Base-by-base conservation (phyloP, 2,888 invertebrate species). In the Leptopilina myrica region DNA sequence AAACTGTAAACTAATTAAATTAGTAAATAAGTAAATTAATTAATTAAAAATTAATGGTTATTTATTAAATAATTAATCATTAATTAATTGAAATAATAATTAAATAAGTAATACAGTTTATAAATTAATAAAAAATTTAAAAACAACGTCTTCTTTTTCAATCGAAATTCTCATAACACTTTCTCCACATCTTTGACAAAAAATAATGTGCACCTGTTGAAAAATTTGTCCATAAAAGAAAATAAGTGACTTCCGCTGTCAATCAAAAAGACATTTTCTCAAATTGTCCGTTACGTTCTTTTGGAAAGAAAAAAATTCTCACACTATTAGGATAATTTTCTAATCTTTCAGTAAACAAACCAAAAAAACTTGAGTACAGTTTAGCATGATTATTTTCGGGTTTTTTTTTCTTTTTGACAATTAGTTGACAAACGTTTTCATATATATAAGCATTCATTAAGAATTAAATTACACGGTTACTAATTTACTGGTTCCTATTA, bases 391-490 rank as follows among this genome's bases (percentile, higher is more conserved):
- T 9, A 20, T 33, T n/a, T 56, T 73, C 14, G 26, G 14, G 33
- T 33, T 53, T 40, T 56, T 56, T 56, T 56, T 56, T n/a, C 12
- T 33, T 33, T 33, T 33, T 33, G 33, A 43, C 8, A 56, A 69
- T 69, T 69, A 53, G 53, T 69, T 69, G 26, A 26, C 26, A 11
- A 73, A 56, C 53, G 20, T 73, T 56, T 56, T 73, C 26, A 53
- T 73, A 73, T 0, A 26, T 12, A 56, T 26, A 56, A 33, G 14
- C n/a, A 6, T 12, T 14, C 53, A 67, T 67, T 67, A 67, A 14
- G 33, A 56, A 26, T 73, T 26, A 49, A 49, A 73, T 73, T 73
- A 67, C 20, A 67, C 11, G 46, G 67, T 67, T 67, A 20, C 49
- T 49, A 11, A 49, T 49, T 33, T 49, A 0, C 49, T 11, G 12